Percentiles rank a stretch among this genome's conserved stretches.
Conservation (phyloP, 1,140 invertebrate genomes). For the Drosophila teissieri region DNA sequence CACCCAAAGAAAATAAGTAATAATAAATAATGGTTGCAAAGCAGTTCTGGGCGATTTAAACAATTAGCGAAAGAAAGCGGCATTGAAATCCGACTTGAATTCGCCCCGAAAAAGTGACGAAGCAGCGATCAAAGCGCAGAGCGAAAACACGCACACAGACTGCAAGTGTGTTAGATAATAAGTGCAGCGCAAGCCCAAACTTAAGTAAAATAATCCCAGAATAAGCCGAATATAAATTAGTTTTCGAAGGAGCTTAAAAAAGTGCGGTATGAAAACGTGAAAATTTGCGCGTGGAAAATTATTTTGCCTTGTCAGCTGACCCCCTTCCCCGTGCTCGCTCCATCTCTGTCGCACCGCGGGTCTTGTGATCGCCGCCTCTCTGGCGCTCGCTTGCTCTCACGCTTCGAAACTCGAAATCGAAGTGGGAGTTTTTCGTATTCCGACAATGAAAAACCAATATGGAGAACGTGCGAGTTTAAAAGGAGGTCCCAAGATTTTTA, state of each 20-base stretch:
- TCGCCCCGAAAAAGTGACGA: conserved; percentile 49
- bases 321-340: conserved; percentile 40
- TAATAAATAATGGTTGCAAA: conserved; percentile 15
- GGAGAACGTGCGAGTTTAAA: conserved; percentile 34
- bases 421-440: conserved; percentile 3
- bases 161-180: conserved; percentile 66
- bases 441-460: conserved; percentile 56
- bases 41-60: background rate
- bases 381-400: background rate
- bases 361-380: conserved; percentile 64
- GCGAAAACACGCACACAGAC: conserved; percentile 13
- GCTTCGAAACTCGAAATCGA: conserved; percentile 12
- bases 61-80: conserved; percentile 3
- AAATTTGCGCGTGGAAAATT: conserved; percentile 50
- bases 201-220: background rate
- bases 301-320: conserved; percentile 71
- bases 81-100: conserved; percentile 13
- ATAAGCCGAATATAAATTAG: background rate
- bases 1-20: conserved; percentile 10
- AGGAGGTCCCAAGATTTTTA: conserved; percentile 6
- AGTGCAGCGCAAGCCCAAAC: conserved; percentile 31
- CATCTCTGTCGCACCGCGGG: conserved; percentile 25
- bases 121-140: conserved; percentile 43
- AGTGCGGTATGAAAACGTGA: conserved; percentile 46
- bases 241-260: conserved; percentile 13